Conservation (phyloP, 2,113 vertebrate genomes). For the Chitala chitala region DNA sequence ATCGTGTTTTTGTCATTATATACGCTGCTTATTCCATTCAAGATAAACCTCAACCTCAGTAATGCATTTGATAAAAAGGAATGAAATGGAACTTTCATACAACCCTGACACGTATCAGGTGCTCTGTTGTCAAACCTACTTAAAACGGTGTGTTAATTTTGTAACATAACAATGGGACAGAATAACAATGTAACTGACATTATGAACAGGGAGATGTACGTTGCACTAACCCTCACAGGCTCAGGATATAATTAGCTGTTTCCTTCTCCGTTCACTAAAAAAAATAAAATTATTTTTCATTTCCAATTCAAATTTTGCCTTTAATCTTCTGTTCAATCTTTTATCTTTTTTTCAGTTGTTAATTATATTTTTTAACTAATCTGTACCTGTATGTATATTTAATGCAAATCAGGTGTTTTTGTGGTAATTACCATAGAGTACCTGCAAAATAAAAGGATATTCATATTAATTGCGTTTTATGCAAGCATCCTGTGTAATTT, state of each 20-base stretch:
- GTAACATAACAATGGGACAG: background rate
- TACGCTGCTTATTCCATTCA: too few species aligned
- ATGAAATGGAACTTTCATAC: too few species aligned
- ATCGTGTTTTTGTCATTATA: too few species aligned
- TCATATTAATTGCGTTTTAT: slow-evolving; percentile 5
- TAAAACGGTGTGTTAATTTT: too few species aligned
- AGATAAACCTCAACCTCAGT: too few species aligned
- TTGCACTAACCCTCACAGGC: background rate
- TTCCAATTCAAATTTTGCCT: background rate
- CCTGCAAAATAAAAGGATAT: slow-evolving; percentile 5
- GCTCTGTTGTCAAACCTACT: too few species aligned
- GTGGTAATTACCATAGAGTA: slow-evolving; percentile 7
- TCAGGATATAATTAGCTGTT: background rate
- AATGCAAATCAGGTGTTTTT: background rate
- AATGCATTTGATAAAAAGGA: too few species aligned
- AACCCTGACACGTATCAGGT: too few species aligned
- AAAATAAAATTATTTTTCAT: slow-evolving; percentile 10
- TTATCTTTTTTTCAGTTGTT: background rate
- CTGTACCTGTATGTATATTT: background rate
- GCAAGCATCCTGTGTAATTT: background rate
- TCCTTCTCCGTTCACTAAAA: background rate
- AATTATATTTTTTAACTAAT: background rate
- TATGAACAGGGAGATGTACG: background rate
- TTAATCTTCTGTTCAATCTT: background rate
- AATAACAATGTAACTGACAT: too few species aligned